Evolutionary conservation across 2,113 vertebrate genomes (phyloP).

Genomic region (western clawed frog (Xenopus tropicalis)): UCB_Xtro_10.0 CM004448.2:13455001-13455500

Average conservation of each 20-base stretch:
- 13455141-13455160: slow-evolving; percentile 26
- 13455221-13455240: neutral
- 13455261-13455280: neutral
- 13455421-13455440: neutral
- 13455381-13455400: neutral
- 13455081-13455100: slow-evolving; percentile 21
- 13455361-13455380: neutral
- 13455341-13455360: neutral
- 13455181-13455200: neutral
- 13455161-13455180: slow-evolving; percentile 26
- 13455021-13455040: neutral
- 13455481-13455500: too few species aligned
- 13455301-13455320: slow-evolving; percentile 5
- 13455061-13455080: slow-evolving; percentile 31
- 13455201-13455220: neutral
- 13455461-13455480: too few species aligned
- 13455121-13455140: slow-evolving; percentile 30
- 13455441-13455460: too few species aligned
- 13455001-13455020: slow-evolving; percentile 18
- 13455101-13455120: slow-evolving; percentile 4
- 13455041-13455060: neutral
- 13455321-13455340: slow-evolving; percentile 7
- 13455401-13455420: neutral
- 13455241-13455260: neutral
- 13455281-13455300: neutral